Percentiles rank a stretch among this genome's conserved stretches.
These are phyloP conservation scores for Protobothrops mucrosquamatus DNA, from an alignment of 2,113 vertebrate genomes.

Conservation along the genomic window DNA sequence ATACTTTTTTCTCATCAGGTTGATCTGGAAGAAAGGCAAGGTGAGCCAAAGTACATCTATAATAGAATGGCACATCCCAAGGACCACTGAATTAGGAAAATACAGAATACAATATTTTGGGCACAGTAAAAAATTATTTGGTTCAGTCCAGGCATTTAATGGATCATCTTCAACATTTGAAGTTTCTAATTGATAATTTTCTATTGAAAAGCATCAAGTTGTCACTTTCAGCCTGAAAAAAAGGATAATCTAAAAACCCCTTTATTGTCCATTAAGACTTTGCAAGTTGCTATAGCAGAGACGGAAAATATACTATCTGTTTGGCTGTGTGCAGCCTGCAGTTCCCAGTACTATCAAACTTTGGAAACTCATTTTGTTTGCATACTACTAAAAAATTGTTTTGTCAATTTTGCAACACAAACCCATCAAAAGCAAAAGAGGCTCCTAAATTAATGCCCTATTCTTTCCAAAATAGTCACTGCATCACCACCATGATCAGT, in stretches of 20 bases:
- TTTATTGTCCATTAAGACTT: not conserved
- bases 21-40: not conserved
- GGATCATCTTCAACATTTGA: conserved; percentile 11
- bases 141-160: not conserved
- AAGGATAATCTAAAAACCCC: no score
- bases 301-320: no score
- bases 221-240: not conserved
- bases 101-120: conserved; percentile 23
- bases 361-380: not conserved
- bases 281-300: not conserved
- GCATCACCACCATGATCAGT: not conserved
- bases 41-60: not conserved
- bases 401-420: not conserved
- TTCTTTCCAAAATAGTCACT: not conserved
- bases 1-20: not conserved
- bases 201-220: not conserved
- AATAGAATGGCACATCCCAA: conserved; percentile 12
- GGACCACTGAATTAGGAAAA: not conserved
- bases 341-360: not conserved
- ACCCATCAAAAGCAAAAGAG: not conserved
- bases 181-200: not conserved
- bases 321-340: not conserved
- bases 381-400: not conserved
- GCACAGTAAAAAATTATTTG: conserved; percentile 9
- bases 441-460: not conserved